These are phyloP conservation scores for Drosophila neonasuta DNA, from an alignment of 2,888 invertebrate species.

Conservation along the genomic window DNA sequence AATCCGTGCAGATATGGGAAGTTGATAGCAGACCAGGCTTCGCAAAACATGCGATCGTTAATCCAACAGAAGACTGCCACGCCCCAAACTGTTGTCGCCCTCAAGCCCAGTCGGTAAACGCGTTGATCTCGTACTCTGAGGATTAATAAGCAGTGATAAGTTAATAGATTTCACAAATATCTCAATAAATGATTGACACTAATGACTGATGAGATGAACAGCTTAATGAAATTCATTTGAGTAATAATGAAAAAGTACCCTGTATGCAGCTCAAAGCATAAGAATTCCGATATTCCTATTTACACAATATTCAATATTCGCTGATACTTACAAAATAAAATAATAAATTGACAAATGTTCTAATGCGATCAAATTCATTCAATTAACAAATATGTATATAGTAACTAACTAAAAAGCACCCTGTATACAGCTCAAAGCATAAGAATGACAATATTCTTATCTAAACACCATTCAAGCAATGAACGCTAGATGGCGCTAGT, in stretches of 20 bases:
- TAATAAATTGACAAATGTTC: background rate
- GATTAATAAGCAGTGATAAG: background rate
- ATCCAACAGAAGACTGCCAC: constrained; percentile 90
- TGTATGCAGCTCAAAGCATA: no score
- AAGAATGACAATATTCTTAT: background rate
- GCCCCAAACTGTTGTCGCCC: constrained; percentile 87
- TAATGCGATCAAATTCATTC: no score
- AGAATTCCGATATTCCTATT: background rate
- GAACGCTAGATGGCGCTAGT: constrained; percentile 5
- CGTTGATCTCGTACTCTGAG: constrained; percentile 82
- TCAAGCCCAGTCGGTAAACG: constrained; percentile 88
- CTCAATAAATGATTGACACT: background rate
- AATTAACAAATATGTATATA: no score
- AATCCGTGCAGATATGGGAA: constrained; percentile 92
- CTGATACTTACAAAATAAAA: background rate
- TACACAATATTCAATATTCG: background rate
- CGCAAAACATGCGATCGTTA: constrained; percentile 90
- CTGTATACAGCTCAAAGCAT: background rate
- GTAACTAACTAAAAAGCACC: background rate
- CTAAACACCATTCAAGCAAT: background rate
- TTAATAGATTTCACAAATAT: background rate
- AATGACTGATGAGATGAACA: background rate
- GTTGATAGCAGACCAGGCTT: constrained; percentile 89
- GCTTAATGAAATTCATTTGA: background rate
- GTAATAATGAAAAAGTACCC: background rate